Evolutionary conservation across 1,140 invertebrate genomes (phyloP).

Genomic region (Saccostrea cuccullata): DNA sequence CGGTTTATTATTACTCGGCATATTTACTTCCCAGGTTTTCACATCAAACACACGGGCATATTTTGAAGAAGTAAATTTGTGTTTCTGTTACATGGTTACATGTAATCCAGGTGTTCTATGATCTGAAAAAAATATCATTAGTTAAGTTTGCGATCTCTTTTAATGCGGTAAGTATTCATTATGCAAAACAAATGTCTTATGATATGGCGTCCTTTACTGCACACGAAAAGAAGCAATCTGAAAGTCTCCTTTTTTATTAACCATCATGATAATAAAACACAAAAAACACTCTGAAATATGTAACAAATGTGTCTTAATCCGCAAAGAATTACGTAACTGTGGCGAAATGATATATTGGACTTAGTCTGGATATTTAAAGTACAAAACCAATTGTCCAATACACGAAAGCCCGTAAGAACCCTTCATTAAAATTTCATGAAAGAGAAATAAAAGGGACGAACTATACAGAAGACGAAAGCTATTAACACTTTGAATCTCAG

Average conservation of each 20-base stretch:
- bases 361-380: constrained; percentile 24
- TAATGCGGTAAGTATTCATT: not conserved
- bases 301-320: constrained; percentile 4
- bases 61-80: not conserved
- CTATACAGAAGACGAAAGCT: not conserved
- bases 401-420: not conserved
- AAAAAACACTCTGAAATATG: not conserved
- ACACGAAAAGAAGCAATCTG: not conserved
- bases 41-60: not conserved
- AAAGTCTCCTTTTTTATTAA: not conserved
- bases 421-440: constrained; percentile 32
- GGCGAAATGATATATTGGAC: not conserved
- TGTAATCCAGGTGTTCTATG: not conserved
- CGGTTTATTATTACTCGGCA: not conserved
- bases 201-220: not conserved
- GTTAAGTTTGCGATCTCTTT: not conserved
- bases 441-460: not conserved
- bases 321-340: not conserved
- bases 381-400: constrained; percentile 30
- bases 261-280: not conserved
- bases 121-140: not conserved
- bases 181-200: not conserved
- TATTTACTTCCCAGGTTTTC: not conserved
- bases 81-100: not conserved
- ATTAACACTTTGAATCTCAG: not conserved